Conservation (phyloP, 1,140 invertebrate genomes). For the Drosophila pachea region DNA sequence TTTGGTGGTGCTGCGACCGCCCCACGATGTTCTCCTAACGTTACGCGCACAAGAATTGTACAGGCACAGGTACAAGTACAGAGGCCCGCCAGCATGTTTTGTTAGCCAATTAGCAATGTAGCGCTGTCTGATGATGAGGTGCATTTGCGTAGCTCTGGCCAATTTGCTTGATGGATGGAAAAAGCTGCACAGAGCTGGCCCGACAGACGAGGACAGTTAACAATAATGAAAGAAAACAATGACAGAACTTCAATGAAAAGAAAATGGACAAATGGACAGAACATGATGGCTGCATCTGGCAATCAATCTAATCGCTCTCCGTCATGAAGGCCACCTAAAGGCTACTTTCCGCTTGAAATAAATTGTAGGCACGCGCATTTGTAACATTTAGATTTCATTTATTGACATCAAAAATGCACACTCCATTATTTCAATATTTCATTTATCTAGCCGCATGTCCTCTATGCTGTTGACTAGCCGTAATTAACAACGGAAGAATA, state of each 20-base stretch:
- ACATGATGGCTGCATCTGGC: constrained; percentile 21
- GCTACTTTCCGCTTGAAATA: neutral
- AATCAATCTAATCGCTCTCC: constrained; percentile 38
- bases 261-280: constrained; percentile 7
- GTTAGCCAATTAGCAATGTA: constrained; percentile 73
- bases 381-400: constrained; percentile 68
- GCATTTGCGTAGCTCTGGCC: constrained; percentile 48
- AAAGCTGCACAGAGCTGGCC: constrained; percentile 40
- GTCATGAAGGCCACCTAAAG: constrained; percentile 5
- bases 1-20: constrained; percentile 20
- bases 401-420: constrained; percentile 73
- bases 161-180: constrained; percentile 61
- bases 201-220: constrained; percentile 25
- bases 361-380: constrained; percentile 49
- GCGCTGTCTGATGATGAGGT: constrained; percentile 64
- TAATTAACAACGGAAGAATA: constrained; percentile 30
- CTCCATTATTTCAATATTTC: constrained; percentile 57
- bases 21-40: constrained; percentile 19
- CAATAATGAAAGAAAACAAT: constrained; percentile 13
- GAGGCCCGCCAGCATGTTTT: constrained; percentile 34
- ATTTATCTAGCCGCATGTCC: constrained; percentile 53
- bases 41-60: constrained; percentile 10
- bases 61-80: constrained; percentile 2
- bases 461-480: constrained; percentile 15
- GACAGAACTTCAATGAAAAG: constrained; percentile 27